These are phyloP conservation scores for Thymelicus sylvestris DNA, from an alignment of 2,888 invertebrate genomes.

Conservation along the genomic window DNA sequence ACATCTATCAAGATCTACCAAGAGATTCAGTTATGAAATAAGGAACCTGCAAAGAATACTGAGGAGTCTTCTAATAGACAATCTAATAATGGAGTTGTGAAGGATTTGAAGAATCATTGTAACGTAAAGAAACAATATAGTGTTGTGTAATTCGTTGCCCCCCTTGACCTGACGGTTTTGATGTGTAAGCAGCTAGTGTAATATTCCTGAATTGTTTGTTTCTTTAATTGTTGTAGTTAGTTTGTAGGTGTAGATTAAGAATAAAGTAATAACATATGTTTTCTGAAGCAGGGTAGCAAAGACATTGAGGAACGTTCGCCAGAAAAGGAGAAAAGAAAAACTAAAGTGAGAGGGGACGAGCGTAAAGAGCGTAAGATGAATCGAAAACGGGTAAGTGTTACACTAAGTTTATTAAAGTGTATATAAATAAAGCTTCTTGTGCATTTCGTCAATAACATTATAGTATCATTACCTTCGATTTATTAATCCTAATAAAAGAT, in stretches of 20 bases:
- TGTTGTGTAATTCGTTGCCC: slow-evolving; percentile 62
- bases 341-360: slow-evolving; percentile 77
- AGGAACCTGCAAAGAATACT: too few species aligned
- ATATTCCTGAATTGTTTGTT: neutral
- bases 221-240: neutral
- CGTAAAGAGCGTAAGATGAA: slow-evolving; percentile 93
- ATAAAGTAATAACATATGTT: slow-evolving; percentile 41
- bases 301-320: slow-evolving; percentile 85
- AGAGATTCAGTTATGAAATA: too few species aligned
- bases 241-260: neutral
- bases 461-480: neutral
- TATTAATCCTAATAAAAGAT: neutral
- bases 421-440: neutral
- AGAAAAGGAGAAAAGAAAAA: slow-evolving; percentile 91
- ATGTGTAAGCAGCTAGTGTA: too few species aligned
- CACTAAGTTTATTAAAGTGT: neutral
- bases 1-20: too few species aligned
- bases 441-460: slow-evolving; percentile 6
- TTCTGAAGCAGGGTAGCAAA: slow-evolving; percentile 82
- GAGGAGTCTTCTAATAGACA: neutral
- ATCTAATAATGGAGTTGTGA: neutral
- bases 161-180: slow-evolving; percentile 54
- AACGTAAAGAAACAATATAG: slow-evolving; percentile 14
- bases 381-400: slow-evolving; percentile 88
- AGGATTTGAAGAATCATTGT: slow-evolving; percentile 10